A percentile compares a stretch with the other conserved stretches of the same genome.
Evolutionary conservation across 2,888 invertebrate species (phyloP).

Genomic region (Synergus japonicus): DNA sequence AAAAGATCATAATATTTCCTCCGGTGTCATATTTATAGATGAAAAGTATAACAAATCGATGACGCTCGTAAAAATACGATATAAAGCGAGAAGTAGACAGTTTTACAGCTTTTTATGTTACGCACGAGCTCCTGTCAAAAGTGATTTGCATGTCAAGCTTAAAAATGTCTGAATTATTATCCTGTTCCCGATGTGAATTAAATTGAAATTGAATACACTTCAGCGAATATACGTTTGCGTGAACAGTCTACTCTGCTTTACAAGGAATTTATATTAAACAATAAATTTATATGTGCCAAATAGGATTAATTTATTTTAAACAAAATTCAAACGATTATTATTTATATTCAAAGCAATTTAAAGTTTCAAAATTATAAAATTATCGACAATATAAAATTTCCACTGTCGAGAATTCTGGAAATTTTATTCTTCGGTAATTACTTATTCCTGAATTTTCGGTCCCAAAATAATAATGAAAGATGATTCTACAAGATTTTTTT

Average conservation of each 20-base stretch:
- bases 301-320: background rate
- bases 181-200: background rate
- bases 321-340: background rate
- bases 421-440: too few relatives aligned
- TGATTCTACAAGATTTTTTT: too few relatives aligned
- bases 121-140: background rate
- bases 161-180: background rate
- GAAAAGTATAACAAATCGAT: background rate
- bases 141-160: background rate
- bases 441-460: too few relatives aligned
- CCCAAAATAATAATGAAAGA: too few relatives aligned
- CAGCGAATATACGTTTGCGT: background rate
- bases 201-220: background rate
- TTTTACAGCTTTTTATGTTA: background rate
- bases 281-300: too few relatives aligned
- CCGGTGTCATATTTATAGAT: background rate
- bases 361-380: background rate
- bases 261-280: background rate
- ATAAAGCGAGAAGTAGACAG: background rate
- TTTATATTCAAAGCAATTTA: background rate
- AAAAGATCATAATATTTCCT: constrained; percentile 1
- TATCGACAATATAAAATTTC: background rate
- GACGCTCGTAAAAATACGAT: background rate
- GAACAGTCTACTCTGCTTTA: background rate
- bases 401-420: too few relatives aligned